A percentile compares a stretch with the other conserved stretches of the same genome.
Conservation (phyloP, 2,797 vertebrate genomes). For the Carapus acus region DNA sequence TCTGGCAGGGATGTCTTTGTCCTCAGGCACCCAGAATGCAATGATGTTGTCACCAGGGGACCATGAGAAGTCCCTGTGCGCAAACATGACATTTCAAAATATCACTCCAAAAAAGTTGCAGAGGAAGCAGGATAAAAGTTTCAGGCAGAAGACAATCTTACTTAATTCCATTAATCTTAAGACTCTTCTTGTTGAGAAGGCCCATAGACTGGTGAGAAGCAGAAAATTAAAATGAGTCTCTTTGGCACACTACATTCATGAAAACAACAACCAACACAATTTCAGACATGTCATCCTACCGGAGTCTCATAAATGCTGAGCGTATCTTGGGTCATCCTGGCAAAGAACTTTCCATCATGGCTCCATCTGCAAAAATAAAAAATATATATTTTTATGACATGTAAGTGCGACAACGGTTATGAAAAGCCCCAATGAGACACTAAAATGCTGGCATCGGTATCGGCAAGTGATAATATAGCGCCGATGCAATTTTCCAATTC, state of each 20-base stretch:
- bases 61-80: constrained; percentile 93
- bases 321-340: constrained; percentile 91
- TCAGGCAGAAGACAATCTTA: constrained; percentile 60
- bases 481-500: too few species aligned
- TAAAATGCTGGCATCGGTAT: too few species aligned
- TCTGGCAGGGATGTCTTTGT: constrained; percentile 97
- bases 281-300: constrained; percentile 67
- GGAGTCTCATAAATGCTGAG: constrained; percentile 98
- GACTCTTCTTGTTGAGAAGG: constrained; percentile 95
- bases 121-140: not conserved
- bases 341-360: constrained; percentile 97
- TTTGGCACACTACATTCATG: not conserved
- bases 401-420: too few species aligned
- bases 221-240: constrained; percentile 19
- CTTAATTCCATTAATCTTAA: constrained; percentile 97
- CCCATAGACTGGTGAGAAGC: constrained; percentile 87
- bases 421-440: too few species aligned
- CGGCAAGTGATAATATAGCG: too few species aligned
- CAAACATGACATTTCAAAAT: not conserved
- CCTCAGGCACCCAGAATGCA: constrained; percentile 98
- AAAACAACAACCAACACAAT: not conserved
- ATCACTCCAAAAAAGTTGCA: not conserved
- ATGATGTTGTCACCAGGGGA: constrained; percentile 98
- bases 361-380: constrained; percentile 81
- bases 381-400: not conserved